Conservation (phyloP, 1,140 invertebrate genomes). For the Hylaeus volcanicus region DNA sequence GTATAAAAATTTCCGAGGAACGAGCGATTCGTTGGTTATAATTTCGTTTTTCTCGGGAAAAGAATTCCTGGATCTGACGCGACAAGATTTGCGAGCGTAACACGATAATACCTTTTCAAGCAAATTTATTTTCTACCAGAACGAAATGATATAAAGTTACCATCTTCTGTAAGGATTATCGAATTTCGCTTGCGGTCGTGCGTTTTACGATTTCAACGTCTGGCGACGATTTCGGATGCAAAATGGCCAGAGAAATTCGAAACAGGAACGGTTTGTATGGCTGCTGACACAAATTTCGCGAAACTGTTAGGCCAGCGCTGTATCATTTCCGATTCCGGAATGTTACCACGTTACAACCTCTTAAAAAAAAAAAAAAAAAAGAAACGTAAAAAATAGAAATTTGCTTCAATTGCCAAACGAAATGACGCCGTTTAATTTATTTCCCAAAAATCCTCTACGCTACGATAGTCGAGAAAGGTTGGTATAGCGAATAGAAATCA, state of each 20-base stretch:
- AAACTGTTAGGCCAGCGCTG: background rate
- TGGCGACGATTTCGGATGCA: background rate
- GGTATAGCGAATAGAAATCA: background rate
- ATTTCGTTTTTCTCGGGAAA: background rate
- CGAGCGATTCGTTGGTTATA: background rate
- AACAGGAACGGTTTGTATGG: background rate
- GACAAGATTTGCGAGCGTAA: background rate
- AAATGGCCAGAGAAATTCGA: background rate
- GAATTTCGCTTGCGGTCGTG: conserved; percentile 7
- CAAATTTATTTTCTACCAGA: background rate
- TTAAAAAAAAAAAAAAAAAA: background rate
- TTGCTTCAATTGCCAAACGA: too few relatives aligned
- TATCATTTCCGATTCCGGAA: conserved; percentile 1
- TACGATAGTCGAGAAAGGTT: too few relatives aligned
- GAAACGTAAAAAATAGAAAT: too few relatives aligned
- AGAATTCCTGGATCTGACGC: background rate
- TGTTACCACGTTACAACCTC: too few relatives aligned
- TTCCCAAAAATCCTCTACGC: too few relatives aligned
- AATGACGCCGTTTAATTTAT: too few relatives aligned
- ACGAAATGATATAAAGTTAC: background rate
- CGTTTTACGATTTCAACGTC: conserved; percentile 2
- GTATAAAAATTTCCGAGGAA: background rate
- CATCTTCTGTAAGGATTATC: background rate
- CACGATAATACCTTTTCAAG: background rate
- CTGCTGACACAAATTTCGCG: conserved; percentile 3